Evolutionary conservation across 1,140 invertebrate species (phyloP).

Genomic region (Riptortus pedestris): DNA sequence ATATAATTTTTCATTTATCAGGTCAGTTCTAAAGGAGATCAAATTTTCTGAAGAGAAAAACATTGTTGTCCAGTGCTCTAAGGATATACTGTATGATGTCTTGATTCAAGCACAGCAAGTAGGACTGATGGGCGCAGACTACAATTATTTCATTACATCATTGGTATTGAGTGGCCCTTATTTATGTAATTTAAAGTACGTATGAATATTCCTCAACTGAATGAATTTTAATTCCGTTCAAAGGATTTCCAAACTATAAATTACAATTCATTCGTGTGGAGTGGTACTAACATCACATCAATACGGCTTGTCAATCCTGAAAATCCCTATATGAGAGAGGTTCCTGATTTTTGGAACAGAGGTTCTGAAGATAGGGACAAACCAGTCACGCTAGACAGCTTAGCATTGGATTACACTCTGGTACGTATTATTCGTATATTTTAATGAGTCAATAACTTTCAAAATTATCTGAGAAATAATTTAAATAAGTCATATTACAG

Average conservation of each 20-base stretch:
- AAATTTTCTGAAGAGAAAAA: constrained; percentile 53
- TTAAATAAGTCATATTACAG: no score
- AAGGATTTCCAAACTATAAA: constrained; percentile 72
- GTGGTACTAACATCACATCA: constrained; percentile 73
- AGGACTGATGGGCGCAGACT: constrained; percentile 64
- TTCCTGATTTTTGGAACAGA: no score
- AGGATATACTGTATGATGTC: constrained; percentile 51
- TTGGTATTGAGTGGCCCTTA: no score
- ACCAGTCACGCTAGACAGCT: no score
- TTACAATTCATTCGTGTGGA: constrained; percentile 67
- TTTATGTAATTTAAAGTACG: not conserved
- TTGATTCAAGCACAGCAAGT: constrained; percentile 68
- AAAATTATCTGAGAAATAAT: no score
- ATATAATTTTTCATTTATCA: no score
- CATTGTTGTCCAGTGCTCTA: constrained; percentile 66
- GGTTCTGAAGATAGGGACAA: no score
- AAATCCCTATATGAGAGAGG: constrained; percentile 40
- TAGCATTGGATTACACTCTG: no score
- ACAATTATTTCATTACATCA: constrained; percentile 65
- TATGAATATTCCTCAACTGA: not conserved
- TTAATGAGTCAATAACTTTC: no score
- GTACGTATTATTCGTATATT: no score
- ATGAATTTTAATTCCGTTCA: no score
- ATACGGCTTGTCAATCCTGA: constrained; percentile 57
- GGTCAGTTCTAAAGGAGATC: constrained; percentile 47